phyloP scores from a whole-genome alignment of 2,888 invertebrate species.

The Merodon equestris region DNA sequence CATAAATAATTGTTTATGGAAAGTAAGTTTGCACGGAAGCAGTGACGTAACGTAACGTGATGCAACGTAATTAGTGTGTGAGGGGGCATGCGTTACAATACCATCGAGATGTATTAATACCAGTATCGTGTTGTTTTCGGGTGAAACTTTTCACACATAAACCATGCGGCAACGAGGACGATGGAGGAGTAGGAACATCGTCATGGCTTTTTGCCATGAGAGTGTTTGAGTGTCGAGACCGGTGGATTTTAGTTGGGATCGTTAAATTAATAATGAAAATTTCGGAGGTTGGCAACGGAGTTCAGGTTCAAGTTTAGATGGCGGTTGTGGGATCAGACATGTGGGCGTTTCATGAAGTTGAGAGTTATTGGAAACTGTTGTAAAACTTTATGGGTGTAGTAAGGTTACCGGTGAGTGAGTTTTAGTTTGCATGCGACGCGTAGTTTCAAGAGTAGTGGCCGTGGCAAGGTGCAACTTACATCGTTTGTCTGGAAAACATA shows the following conservation, averaged over 20 bases:
- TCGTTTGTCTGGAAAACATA: no score
- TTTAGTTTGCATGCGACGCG: no score
- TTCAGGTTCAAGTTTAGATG: slow-evolving; percentile 60
- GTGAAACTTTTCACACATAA: slow-evolving; percentile 48
- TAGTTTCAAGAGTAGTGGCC: no score
- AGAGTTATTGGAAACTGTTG: no score
- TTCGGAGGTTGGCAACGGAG: neutral
- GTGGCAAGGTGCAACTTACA: no score
- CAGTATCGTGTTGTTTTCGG: slow-evolving; percentile 21
- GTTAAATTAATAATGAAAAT: slow-evolving; percentile 18
- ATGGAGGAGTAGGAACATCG: neutral
- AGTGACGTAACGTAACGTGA: slow-evolving; percentile 8
- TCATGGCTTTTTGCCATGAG: slow-evolving; percentile 53
- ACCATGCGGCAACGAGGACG: slow-evolving; percentile 1
- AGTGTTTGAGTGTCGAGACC: slow-evolving; percentile 16
- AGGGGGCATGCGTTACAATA: neutral
- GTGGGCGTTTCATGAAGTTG: no score
- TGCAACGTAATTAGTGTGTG: neutral
- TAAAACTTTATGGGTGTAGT: no score
- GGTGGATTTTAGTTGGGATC: slow-evolving; percentile 10
- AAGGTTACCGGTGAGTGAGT: no score
- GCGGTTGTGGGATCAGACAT: slow-evolving; percentile 6
- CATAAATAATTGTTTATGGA: slow-evolving; percentile 61
- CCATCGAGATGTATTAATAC: slow-evolving; percentile 4
- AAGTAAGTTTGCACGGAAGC: slow-evolving; percentile 51